Evolutionary conservation across 1,140 invertebrate species (phyloP), one percentile per base, ranked within the genome.

Genomic region (Phymorhynchus buccinoides): DNA sequence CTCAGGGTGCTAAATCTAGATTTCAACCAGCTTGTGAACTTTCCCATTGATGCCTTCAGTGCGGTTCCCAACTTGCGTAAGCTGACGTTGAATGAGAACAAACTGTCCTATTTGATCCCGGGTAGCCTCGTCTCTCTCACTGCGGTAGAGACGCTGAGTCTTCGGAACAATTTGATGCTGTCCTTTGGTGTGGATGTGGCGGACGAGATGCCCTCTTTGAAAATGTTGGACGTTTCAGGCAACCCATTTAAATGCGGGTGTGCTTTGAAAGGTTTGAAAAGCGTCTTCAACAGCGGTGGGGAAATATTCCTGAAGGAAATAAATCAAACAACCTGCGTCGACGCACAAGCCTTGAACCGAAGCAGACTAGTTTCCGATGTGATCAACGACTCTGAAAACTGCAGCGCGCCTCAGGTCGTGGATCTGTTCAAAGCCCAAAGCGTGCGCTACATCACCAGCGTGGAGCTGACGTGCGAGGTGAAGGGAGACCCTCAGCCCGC

Each of bases 191-290:
- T 84, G 42, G 78, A 85, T 14, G 44, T 81, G 37, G 42, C 87
- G 1, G 9, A 41, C 3, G 79, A 84, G 42, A 79, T 90, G 32
- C 44, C 80, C 0, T 84, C 56, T 35, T 52, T 91, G 52, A 9
- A 52, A 12, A 52, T 79, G 18, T 79, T 92, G 14, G 73, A 87
- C 30, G 62, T 93, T 0, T 86, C 88, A 30, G 84, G 83, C 68
- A 93, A 93, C 84, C 89, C 89, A n/a, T 89, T 89, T 35, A 88
- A 91, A 37, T 93, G 92, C 56, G 90, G 89, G 0, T 93, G 92
- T 88, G 85, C 78, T 44, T 35, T 92, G 18, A 30, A 4, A 6
- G 84, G 68, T 14, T 52, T 85, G n/a, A 71, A 39, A 44, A 12
- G 32, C 4, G 39, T 79, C 22, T 12, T 84, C 32, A 48, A 84